Base-by-base conservation (phyloP, 2,113 vertebrate species). In the Sialia sialis region DNA sequence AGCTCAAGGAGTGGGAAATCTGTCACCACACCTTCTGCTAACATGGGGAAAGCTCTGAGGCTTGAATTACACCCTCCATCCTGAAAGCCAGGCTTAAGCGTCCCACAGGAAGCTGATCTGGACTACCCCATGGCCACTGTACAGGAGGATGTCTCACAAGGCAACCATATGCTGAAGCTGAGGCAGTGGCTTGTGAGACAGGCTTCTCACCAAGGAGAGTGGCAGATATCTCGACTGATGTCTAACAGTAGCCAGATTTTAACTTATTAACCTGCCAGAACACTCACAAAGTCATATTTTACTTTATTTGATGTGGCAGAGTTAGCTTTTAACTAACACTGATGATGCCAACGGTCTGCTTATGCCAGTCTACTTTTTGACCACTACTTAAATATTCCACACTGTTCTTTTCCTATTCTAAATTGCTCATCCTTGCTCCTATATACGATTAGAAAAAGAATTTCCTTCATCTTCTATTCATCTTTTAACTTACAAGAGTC, bases 1-100 rank as follows among this genome's bases (percentile, higher is more conserved):
- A 73, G 16, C 46, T 60, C 3, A 1, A 89, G 77, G 69, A 92
- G 58, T 21, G 59, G 89, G 93, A 95, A 89, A 87, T 84, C 87
- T 93, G 91, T 87, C 91, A 84, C 78, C 67, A 34, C 58, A 49
- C 81, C 75, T 83, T 77, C 93, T 95, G 94, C 67, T 96, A 85
- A 54, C 26, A 36, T 13, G 8, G n/a, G 58, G 36, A 10, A 46
- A 80, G 19, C 55, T 79, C 70, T 69, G 51, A 83, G 51, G 39
- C 51, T 70, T 67, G 63, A 88, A 86, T 81, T 84, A 78, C 23
- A 58, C 48, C 21, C 38, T 83, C n/a, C 0, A 30, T 27, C 21
- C 55, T 46, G 67, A 80, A 58, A 85, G 59, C 43, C 74, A 73
- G 66, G 55, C 39, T 89, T 52, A 9, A 64, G 41, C 0, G 0